Conservation (phyloP, 2,113 vertebrate genomes). For the Psilopsiagon aurifrons region DNA sequence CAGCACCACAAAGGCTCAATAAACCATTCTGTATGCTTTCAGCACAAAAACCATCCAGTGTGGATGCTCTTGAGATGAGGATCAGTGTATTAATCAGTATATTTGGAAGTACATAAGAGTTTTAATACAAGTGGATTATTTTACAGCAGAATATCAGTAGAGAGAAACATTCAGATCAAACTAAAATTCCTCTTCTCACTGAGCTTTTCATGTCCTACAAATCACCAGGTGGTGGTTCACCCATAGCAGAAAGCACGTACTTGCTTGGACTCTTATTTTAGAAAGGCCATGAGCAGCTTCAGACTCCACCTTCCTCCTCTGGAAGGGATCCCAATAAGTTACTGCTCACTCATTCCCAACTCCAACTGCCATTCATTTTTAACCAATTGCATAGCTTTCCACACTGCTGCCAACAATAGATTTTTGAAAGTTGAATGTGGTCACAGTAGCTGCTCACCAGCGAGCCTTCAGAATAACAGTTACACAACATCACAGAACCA, state of each 20-base stretch:
- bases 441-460: background rate
- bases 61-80: fast-evolving
- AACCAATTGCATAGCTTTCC: background rate
- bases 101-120: background rate
- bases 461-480: background rate
- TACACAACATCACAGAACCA: background rate
- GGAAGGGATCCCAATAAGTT: conserved; percentile 39
- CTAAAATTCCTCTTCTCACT: background rate
- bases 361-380: conserved; percentile 27
- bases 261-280: conserved; percentile 44
- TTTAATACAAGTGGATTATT: background rate
- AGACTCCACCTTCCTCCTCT: conserved; percentile 23
- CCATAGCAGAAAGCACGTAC: background rate
- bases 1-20: background rate
- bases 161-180: background rate
- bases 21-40: background rate
- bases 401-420: background rate
- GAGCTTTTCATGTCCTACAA: background rate
- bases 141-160: background rate
- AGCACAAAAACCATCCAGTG: background rate
- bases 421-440: background rate
- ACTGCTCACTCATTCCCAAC: conserved; percentile 41
- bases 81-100: fast-evolving
- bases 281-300: background rate
- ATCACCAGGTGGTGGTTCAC: background rate